Evolutionary conservation across 2,113 vertebrate genomes (phyloP).

Genomic region (Malurus alboscapulatus): DNA sequence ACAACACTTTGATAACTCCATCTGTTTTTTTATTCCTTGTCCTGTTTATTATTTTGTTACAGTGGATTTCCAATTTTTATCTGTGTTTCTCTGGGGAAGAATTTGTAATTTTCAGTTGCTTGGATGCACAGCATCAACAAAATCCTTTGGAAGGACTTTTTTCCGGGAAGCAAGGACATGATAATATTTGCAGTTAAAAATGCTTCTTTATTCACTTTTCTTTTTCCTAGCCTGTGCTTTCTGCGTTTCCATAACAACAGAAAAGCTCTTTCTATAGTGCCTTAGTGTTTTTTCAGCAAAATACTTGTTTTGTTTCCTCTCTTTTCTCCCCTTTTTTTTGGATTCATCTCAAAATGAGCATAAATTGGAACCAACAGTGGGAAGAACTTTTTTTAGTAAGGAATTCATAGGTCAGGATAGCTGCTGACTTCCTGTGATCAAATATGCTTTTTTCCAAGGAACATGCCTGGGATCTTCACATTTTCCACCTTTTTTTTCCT

Average conservation of each 20-base stretch:
- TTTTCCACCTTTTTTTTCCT: neutral
- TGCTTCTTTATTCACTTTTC: conserved; percentile 28
- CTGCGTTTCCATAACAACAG: conserved; percentile 66
- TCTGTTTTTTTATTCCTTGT: neutral
- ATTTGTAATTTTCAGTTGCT: conserved; percentile 41
- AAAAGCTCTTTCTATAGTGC: conserved; percentile 28
- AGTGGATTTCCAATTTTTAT: neutral
- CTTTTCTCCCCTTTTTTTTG: neutral
- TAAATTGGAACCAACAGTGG: neutral
- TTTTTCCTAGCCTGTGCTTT: conserved; percentile 33
- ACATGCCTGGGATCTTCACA: neutral
- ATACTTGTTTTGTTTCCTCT: neutral
- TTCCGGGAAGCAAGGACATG: conserved; percentile 33
- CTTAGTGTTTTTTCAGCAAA: neutral
- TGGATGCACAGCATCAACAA: conserved; percentile 36
- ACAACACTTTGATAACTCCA: neutral
- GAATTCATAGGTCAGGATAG: neutral
- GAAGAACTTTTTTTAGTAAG: neutral
- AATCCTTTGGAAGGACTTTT: conserved; percentile 37
- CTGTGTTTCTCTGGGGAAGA: conserved; percentile 11
- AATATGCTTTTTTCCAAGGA: neutral
- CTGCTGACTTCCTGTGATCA: conserved; percentile 14
- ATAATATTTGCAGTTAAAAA: conserved; percentile 45
- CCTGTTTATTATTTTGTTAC: conserved; percentile 35
- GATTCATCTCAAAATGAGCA: neutral